A percentile compares a stretch with the other conserved stretches of the same genome.
Evolutionary conservation across 2,888 invertebrate species (phyloP).

Genomic region (Tromatobia lineatoria): DNA sequence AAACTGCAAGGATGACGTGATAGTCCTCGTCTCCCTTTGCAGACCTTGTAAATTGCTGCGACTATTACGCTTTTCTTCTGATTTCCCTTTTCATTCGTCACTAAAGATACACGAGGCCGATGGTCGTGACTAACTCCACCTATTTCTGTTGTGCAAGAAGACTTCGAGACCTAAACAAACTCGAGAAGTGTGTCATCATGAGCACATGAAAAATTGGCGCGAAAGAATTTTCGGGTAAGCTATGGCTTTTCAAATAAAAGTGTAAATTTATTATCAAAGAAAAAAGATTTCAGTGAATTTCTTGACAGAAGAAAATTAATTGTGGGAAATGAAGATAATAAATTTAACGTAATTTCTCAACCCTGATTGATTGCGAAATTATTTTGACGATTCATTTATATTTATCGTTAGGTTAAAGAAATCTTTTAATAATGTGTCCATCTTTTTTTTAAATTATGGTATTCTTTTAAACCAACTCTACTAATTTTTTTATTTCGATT

Average conservation of each 20-base stretch:
- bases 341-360: too few relatives aligned
- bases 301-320: background rate
- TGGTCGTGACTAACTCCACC: background rate
- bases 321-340: background rate
- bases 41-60: constrained; percentile 30
- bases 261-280: background rate
- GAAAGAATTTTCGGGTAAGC: background rate
- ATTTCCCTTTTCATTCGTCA: constrained; percentile 3
- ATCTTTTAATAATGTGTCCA: too few relatives aligned
- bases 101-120: constrained; percentile 20
- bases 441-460: too few relatives aligned
- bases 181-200: constrained; percentile 1
- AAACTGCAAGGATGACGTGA: constrained; percentile 19
- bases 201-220: background rate
- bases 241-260: background rate
- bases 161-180: constrained; percentile 20
- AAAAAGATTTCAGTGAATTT: background rate
- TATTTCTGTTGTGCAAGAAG: constrained; percentile 1
- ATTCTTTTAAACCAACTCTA: too few relatives aligned
- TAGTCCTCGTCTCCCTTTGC: constrained; percentile 45
- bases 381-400: too few relatives aligned
- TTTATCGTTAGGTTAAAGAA: too few relatives aligned
- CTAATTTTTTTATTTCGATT: too few relatives aligned
- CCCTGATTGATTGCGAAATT: too few relatives aligned
- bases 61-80: constrained; percentile 45